Conservation (phyloP, 2,797 vertebrate genomes). For the Pseudochirops corinnae region DNA sequence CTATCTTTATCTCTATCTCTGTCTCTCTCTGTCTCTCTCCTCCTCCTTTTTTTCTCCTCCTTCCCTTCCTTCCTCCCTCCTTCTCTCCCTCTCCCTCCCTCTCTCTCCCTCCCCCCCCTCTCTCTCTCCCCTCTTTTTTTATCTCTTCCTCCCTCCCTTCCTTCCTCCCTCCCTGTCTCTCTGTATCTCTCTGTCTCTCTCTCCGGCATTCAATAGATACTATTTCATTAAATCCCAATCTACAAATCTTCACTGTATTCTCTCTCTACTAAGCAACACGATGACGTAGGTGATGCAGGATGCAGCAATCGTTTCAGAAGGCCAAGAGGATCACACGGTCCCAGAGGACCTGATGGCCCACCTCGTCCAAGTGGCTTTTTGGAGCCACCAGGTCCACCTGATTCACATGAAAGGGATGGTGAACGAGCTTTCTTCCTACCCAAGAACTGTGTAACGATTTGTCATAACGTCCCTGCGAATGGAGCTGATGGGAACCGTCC, state of each 20-base stretch:
- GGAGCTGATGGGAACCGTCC: background rate
- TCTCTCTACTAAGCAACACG: background rate
- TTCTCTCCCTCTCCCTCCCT: no score
- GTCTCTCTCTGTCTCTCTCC: no score
- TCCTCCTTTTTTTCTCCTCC: no score
- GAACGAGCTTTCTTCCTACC: background rate
- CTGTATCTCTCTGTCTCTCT: background rate
- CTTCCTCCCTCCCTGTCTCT: background rate
- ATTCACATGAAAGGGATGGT: background rate
- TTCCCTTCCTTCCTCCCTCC: no score
- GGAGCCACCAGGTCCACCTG: background rate
- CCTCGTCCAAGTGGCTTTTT: background rate
- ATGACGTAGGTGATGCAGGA: background rate
- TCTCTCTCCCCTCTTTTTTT: no score
- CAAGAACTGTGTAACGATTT: background rate
- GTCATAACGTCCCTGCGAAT: background rate
- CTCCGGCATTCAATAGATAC: background rate
- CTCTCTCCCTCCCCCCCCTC: no score
- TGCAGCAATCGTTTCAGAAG: background rate
- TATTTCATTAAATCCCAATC: background rate
- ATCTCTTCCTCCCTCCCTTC: background rate
- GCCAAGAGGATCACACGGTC: background rate
- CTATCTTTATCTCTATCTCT: background rate
- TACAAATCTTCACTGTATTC: background rate
- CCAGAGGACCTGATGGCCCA: background rate